Conservation (phyloP, 2,797 vertebrate genomes). For the Discoglossus pictus region DNA sequence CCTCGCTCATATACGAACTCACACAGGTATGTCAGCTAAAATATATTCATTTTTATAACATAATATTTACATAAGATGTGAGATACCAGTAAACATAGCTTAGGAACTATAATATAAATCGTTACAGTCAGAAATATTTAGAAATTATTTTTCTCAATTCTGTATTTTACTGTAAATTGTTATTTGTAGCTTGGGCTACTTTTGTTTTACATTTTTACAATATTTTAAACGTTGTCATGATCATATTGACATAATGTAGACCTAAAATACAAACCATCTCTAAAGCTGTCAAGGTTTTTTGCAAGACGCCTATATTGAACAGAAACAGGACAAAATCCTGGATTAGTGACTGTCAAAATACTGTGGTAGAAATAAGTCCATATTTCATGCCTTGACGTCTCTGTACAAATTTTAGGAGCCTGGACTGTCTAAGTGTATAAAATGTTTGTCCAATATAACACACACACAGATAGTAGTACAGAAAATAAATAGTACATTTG, state of each 20-base stretch:
- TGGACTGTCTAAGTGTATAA: no score
- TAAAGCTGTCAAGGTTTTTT: not conserved
- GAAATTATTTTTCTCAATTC: not conserved
- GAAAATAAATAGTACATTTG: no score
- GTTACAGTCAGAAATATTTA: not conserved
- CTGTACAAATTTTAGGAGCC: no score
- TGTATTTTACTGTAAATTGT: not conserved
- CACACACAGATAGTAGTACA: no score
- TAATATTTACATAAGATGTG: conserved; percentile 3
- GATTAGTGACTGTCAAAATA: no score
- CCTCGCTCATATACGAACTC: conserved; percentile 94
- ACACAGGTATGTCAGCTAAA: conserved; percentile 81
- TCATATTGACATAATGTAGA: no score
- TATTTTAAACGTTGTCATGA: not conserved
- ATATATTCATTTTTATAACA: not conserved
- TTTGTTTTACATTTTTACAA: no score
- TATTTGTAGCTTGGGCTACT: no score
- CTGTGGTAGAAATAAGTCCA: no score
- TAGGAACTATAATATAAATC: conserved; percentile 1
- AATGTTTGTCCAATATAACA: no score
- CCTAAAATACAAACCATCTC: not conserved
- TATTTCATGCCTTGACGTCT: no score
- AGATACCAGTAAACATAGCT: not conserved
- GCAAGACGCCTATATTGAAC: not conserved
- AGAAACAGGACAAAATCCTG: not conserved